phyloP scores from a whole-genome alignment of 2,888 invertebrate species.

The Cataglyphis rosenhaueri region DNA sequence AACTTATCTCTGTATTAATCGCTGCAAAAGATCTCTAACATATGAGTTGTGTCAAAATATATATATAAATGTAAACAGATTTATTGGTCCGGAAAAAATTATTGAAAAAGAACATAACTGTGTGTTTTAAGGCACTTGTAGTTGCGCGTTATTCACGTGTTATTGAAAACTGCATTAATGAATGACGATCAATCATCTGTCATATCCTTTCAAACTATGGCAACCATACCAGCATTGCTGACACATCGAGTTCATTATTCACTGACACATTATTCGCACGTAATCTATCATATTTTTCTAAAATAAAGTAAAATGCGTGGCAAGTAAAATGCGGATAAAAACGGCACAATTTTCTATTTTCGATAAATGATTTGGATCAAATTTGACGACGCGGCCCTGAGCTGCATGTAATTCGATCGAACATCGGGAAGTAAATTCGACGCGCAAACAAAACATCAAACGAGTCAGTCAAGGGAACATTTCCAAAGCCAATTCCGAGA shows the following conservation, averaged over 20 bases:
- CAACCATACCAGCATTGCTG: slow-evolving; percentile 39
- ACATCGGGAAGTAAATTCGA: slow-evolving; percentile 2
- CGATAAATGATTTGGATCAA: not conserved
- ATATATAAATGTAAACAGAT: not conserved
- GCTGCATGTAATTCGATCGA: not conserved
- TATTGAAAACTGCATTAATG: slow-evolving; percentile 51
- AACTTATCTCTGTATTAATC: not conserved
- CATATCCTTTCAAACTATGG: slow-evolving; percentile 41
- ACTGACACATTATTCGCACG: slow-evolving; percentile 46
- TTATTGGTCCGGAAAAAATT: slow-evolving; percentile 1
- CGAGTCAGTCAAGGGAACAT: slow-evolving; percentile 48
- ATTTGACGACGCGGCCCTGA: not conserved
- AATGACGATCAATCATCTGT: slow-evolving; percentile 50
- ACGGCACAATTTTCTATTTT: not conserved
- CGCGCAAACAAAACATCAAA: slow-evolving; percentile 51
- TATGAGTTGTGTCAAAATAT: not conserved
- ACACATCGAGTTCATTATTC: slow-evolving; percentile 51
- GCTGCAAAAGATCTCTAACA: not conserved
- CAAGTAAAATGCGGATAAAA: slow-evolving; percentile 29
- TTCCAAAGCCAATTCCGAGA: slow-evolving; percentile 40
- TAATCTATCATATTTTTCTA: slow-evolving; percentile 47
- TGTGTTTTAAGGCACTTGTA: not conserved
- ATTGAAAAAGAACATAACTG: slow-evolving; percentile 4
- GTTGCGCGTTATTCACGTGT: slow-evolving; percentile 39
- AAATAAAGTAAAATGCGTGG: slow-evolving; percentile 28